Evolutionary conservation across 1,140 invertebrate species (phyloP).

Genomic region (Orius insidiosus): DNA sequence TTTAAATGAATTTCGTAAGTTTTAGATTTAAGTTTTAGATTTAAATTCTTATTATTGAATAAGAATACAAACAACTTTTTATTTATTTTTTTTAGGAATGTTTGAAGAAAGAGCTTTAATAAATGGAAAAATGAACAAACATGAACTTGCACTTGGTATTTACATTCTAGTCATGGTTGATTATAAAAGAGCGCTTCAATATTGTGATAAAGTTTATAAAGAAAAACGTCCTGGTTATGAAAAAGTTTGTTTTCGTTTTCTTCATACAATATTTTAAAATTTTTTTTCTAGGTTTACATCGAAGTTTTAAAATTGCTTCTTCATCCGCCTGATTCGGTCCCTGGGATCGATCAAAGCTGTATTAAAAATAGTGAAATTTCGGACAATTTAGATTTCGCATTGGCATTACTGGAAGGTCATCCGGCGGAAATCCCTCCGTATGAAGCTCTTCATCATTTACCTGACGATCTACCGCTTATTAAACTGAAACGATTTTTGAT

Average conservation of each 20-base stretch:
- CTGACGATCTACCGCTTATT: slow-evolving; percentile 51
- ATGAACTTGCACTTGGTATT: slow-evolving; percentile 79
- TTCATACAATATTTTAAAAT: no score
- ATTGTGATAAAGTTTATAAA: slow-evolving; percentile 58
- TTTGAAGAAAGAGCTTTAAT: slow-evolving; percentile 88
- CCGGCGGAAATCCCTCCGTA: slow-evolving; percentile 38
- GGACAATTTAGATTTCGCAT: slow-evolving; percentile 45
- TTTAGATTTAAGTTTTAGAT: no score
- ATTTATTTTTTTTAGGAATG: slow-evolving; percentile 30
- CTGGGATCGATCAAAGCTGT: slow-evolving; percentile 28
- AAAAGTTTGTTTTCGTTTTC: slow-evolving; percentile 30
- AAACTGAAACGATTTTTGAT: slow-evolving; percentile 61
- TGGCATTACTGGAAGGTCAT: slow-evolving; percentile 63
- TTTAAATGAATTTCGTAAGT: no score
- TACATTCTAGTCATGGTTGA: slow-evolving; percentile 73
- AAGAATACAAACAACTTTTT: no score
- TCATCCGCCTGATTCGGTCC: slow-evolving; percentile 33
- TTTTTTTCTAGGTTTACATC: slow-evolving; percentile 32
- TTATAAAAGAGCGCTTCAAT: slow-evolving; percentile 59
- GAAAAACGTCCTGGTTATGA: slow-evolving; percentile 29
- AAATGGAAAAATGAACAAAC: slow-evolving; percentile 66
- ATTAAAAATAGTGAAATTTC: slow-evolving; percentile 36
- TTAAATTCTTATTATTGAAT: no score
- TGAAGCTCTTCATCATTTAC: slow-evolving; percentile 53
- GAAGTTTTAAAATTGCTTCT: slow-evolving; percentile 36